These are phyloP conservation scores for Scatophagus argus DNA, from an alignment of 2,113 vertebrate genomes.

Conservation along the genomic window DNA sequence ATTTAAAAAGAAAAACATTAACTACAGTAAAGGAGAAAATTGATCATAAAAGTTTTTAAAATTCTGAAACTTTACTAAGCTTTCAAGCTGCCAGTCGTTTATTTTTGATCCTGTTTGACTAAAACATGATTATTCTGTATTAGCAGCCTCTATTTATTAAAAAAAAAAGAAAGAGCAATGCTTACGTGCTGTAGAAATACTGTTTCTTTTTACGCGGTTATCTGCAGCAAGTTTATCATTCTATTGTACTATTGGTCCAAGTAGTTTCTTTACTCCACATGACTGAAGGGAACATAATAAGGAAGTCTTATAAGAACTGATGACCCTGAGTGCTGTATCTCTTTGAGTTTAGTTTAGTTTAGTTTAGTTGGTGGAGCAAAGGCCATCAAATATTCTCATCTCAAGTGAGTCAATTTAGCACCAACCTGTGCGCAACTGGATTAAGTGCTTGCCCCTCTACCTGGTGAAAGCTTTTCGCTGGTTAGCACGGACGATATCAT, in stretches of 20 bases:
- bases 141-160: not conserved
- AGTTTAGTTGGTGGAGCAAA: constrained; percentile 9
- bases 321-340: constrained; percentile 2
- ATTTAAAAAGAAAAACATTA: constrained; percentile 52
- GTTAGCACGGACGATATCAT: constrained; percentile 93
- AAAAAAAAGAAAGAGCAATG: not conserved
- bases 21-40: not conserved
- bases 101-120: not conserved
- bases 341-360: constrained; percentile 20
- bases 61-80: constrained; percentile 19
- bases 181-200: not conserved
- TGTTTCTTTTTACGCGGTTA: not conserved
- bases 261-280: constrained; percentile 2
- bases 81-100: constrained; percentile 49
- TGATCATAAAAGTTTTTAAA: constrained; percentile 57
- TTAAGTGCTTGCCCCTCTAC: constrained; percentile 44
- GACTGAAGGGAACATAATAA: not conserved
- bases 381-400: not conserved
- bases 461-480: constrained; percentile 93
- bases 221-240: not conserved
- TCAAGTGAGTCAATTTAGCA: constrained; percentile 10
- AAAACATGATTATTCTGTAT: not conserved
- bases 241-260: constrained; percentile 27
- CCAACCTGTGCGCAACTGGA: not conserved
- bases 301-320: constrained; percentile 6